Evolutionary conservation across 2,888 invertebrate genomes (phyloP).

Genomic region (Eremobia ochroleuca): DNA sequence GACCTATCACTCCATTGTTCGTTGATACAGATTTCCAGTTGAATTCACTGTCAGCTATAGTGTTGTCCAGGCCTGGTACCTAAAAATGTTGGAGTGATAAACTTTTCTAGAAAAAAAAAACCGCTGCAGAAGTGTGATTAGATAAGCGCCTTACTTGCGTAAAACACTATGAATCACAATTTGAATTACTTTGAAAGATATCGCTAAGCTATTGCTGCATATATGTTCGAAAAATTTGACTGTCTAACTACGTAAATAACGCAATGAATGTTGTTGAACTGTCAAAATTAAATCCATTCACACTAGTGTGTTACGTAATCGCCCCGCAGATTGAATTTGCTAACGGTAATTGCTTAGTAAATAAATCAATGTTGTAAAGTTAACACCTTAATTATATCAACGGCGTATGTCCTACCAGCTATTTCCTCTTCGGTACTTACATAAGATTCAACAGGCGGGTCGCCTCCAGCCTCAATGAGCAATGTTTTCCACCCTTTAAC

Average conservation of each 20-base stretch:
- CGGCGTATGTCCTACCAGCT: background rate
- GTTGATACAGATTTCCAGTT: constrained; percentile 92
- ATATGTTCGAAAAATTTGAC: too few relatives aligned
- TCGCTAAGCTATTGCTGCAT: too few relatives aligned
- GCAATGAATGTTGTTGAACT: too few relatives aligned
- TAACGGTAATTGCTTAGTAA: background rate
- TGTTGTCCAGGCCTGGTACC: constrained; percentile 69
- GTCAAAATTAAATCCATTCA: too few relatives aligned
- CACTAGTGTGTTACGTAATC: too few relatives aligned
- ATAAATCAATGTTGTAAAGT: background rate
- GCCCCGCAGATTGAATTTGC: background rate
- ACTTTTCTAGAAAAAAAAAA: background rate
- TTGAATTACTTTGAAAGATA: too few relatives aligned
- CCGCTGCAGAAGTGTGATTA: background rate
- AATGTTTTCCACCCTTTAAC: constrained; percentile 58
- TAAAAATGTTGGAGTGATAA: constrained; percentile 52
- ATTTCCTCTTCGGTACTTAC: constrained; percentile 68
- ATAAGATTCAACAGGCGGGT: constrained; percentile 66
- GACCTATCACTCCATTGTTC: constrained; percentile 92
- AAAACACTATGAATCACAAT: too few relatives aligned
- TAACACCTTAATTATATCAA: background rate
- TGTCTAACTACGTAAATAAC: too few relatives aligned
- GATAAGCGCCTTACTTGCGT: background rate
- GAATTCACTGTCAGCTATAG: constrained; percentile 53
- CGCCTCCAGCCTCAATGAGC: constrained; percentile 67